These are phyloP conservation scores for Matsumyia berberina DNA, from an alignment of 2,888 invertebrate genomes.

Conservation along the genomic window DNA sequence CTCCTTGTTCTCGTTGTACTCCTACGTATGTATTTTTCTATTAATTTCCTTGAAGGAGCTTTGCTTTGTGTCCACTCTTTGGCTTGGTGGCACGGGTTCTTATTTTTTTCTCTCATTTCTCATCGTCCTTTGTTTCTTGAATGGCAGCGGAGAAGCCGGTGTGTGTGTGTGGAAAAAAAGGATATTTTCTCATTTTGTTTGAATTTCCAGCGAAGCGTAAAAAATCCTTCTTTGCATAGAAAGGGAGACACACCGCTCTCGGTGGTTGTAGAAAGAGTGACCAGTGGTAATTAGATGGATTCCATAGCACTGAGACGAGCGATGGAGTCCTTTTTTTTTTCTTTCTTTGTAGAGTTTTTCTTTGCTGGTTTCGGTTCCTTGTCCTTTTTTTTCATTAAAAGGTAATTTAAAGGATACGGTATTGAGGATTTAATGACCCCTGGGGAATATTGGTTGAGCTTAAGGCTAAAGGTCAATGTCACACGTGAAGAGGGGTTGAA, in stretches of 20 bases:
- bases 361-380: background rate
- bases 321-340: background rate
- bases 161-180: background rate
- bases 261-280: conserved; percentile 1
- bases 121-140: conserved; percentile 7
- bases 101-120: background rate
- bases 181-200: conserved; percentile 10
- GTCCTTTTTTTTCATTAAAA: conserved; percentile 16
- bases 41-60: conserved; percentile 35
- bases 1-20: too few species aligned
- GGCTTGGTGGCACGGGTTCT: background rate
- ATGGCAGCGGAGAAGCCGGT: background rate
- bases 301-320: background rate
- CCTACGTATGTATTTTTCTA: background rate
- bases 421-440: conserved; percentile 1
- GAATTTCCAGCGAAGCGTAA: conserved; percentile 21
- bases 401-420: background rate
- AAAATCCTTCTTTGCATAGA: conserved; percentile 16
- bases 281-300: conserved; percentile 46
- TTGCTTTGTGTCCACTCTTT: conserved; percentile 34
- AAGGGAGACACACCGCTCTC: background rate
- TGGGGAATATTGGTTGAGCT: background rate
- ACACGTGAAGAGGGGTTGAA: background rate
- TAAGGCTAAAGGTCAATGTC: conserved; percentile 16
- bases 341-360: conserved; percentile 14